These are phyloP conservation scores for Orcinus orca DNA, from an alignment of 2,113 vertebrate species.

Conservation along the genomic window DNA sequence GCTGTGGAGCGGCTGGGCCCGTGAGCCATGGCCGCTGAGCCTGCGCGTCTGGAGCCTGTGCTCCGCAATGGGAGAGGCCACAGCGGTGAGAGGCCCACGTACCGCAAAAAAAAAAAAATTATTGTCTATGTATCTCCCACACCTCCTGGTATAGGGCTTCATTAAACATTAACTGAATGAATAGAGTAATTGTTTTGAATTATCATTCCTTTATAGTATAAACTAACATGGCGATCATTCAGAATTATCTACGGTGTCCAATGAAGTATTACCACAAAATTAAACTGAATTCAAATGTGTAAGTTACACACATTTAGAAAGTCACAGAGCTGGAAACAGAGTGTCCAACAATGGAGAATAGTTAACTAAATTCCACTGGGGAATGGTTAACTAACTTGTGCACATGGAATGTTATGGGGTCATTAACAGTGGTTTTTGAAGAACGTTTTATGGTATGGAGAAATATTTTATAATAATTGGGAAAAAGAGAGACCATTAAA, in stretches of 20 bases:
- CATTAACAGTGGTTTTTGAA: background rate
- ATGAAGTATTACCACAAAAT: background rate
- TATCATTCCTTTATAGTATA: background rate
- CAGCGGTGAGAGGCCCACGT: too few relatives aligned
- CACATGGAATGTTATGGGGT: background rate
- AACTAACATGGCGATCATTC: background rate
- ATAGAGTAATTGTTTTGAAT: background rate
- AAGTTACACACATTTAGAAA: background rate
- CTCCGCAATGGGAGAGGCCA: too few relatives aligned
- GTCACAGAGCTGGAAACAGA: background rate
- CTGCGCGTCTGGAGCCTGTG: too few relatives aligned
- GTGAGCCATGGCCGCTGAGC: too few relatives aligned
- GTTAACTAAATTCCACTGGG: background rate
- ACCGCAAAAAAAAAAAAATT: background rate
- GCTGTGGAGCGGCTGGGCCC: too few relatives aligned
- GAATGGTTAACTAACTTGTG: background rate
- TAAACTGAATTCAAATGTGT: background rate
- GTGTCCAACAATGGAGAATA: background rate
- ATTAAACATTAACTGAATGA: conserved; percentile 32
- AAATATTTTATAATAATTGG: conserved; percentile 38
- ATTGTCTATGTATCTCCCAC: background rate
- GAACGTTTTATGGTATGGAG: background rate
- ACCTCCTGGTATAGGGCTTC: background rate
- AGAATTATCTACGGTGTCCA: background rate
- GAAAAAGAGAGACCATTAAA: background rate